Percentiles rank a stretch among this genome's conserved stretches.
phyloP scores from a whole-genome alignment of 1,140 invertebrate species.

The Lepidostoma basale region DNA sequence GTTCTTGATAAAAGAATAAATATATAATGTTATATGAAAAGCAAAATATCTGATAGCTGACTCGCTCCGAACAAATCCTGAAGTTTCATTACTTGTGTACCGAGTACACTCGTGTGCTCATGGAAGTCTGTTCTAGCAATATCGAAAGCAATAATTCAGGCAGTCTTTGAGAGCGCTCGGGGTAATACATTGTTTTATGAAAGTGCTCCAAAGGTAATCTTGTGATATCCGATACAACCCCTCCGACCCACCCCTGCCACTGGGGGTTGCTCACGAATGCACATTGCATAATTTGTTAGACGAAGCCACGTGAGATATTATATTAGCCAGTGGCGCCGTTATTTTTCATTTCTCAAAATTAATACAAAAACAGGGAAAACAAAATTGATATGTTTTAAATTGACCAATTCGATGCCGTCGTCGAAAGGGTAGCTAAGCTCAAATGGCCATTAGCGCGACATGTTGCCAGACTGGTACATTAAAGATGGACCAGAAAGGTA shows the following conservation, averaged over 20 bases:
- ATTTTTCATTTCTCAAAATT: too few species aligned
- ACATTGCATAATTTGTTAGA: conserved; percentile 45
- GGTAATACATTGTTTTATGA: conserved; percentile 45
- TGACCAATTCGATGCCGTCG: too few species aligned
- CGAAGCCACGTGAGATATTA: conserved; percentile 40
- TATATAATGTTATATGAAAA: too few species aligned
- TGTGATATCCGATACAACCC: conserved; percentile 33
- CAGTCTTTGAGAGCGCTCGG: conserved; percentile 22
- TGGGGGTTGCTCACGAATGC: conserved; percentile 38
- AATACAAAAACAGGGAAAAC: too few species aligned
- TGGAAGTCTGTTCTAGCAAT: neutral
- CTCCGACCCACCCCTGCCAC: neutral
- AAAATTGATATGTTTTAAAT: too few species aligned
- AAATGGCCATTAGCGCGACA: too few species aligned
- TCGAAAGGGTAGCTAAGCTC: too few species aligned
- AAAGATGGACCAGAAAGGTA: too few species aligned
- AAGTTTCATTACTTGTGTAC: neutral
- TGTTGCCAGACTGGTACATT: too few species aligned
- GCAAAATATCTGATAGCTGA: too few species aligned
- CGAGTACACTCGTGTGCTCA: neutral
- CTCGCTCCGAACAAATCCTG: neutral
- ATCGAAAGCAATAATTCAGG: conserved; percentile 28
- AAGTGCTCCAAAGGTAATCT: conserved; percentile 44
- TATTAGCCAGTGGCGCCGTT: conserved; percentile 14
- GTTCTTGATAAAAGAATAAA: too few species aligned